These are phyloP conservation scores for Chloroclystis v-ata DNA, from an alignment of 2,888 invertebrate species.

Conservation along the genomic window DNA sequence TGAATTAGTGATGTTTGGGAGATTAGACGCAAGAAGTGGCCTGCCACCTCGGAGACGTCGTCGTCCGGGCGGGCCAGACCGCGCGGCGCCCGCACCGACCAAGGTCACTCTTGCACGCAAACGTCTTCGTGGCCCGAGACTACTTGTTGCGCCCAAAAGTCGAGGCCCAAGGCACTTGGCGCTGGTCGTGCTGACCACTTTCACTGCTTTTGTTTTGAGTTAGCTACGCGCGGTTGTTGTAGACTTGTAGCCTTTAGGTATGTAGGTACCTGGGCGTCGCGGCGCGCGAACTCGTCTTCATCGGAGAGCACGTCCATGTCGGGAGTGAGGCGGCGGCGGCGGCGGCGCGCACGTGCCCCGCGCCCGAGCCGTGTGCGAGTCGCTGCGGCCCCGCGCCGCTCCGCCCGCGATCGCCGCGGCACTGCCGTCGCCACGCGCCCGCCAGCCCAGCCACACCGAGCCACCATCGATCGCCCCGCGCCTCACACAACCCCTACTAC, in stretches of 20 bases:
- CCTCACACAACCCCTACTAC: conserved; percentile 34
- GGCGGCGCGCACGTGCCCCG: conserved; percentile 62
- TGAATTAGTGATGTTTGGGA: conserved; percentile 29
- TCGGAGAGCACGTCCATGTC: conserved; percentile 76
- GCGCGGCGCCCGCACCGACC: conserved; percentile 49
- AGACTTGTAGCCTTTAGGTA: too few species aligned
- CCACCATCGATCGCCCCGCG: conserved; percentile 57
- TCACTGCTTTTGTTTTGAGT: too few species aligned
- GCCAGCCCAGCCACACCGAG: conserved; percentile 13
- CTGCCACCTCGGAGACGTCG: conserved; percentile 27
- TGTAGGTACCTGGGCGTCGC: conserved; percentile 63
- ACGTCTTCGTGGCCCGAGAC: conserved; percentile 41
- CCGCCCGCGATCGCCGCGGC: conserved; percentile 71
- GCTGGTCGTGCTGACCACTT: conserved; percentile 35
- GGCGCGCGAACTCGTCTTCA: conserved; percentile 71
- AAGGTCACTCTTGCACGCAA: conserved; percentile 65
- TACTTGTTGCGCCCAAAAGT: conserved; percentile 61
- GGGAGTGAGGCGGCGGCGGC: conserved; percentile 43
- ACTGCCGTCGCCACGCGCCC: conserved; percentile 58
- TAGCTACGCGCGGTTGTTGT: too few species aligned
- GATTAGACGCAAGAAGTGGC: conserved; percentile 26
- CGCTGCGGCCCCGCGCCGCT: conserved; percentile 67
- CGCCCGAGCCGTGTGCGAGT: conserved; percentile 55
- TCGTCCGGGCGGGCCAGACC: conserved; percentile 48
- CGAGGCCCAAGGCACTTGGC: conserved; percentile 12